A percentile compares a stretch with the other conserved stretches of the same genome.
Conservation (phyloP, 2,797 vertebrate genomes). For the Sebastolobus alascanus region DNA sequence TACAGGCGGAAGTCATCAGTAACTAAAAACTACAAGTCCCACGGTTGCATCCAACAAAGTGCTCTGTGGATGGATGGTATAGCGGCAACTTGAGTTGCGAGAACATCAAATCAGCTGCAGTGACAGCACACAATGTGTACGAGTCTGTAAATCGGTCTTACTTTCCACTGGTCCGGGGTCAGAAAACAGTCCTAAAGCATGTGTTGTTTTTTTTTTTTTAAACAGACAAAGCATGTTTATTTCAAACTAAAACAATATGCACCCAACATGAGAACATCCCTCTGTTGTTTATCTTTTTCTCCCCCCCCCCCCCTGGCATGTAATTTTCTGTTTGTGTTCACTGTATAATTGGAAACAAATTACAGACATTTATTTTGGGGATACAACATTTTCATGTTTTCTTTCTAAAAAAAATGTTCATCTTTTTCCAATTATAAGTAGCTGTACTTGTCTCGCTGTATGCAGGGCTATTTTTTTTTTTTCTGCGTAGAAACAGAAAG, state of each 20-base stretch:
- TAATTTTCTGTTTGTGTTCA: slow-evolving; percentile 87
- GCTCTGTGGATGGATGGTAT: slow-evolving; percentile 73
- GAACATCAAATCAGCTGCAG: slow-evolving; percentile 72
- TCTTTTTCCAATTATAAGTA: slow-evolving; percentile 69
- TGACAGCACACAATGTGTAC: slow-evolving; percentile 64
- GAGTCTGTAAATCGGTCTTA: slow-evolving; percentile 67
- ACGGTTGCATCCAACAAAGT: slow-evolving; percentile 76
- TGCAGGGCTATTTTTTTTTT: slow-evolving; percentile 79
- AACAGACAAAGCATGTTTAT: slow-evolving; percentile 99
- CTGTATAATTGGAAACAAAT: slow-evolving; percentile 94
- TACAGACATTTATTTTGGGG: slow-evolving; percentile 97
- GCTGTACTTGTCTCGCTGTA: slow-evolving; percentile 88
- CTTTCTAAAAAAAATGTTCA: slow-evolving; percentile 77
- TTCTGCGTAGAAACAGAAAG: slow-evolving; percentile 86
- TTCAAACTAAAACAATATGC: slow-evolving; percentile 99
- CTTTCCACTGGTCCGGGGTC: slow-evolving; percentile 78
- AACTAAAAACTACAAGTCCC: slow-evolving; percentile 76
- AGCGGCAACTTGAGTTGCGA: slow-evolving; percentile 77
- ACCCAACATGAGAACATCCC: slow-evolving; percentile 91
- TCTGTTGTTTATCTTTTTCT: slow-evolving; percentile 72
- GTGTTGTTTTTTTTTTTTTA: slow-evolving; percentile 84
- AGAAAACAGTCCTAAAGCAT: slow-evolving; percentile 99
- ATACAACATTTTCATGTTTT: slow-evolving; percentile 92
- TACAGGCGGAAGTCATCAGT: slow-evolving; percentile 72
- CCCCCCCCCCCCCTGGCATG: slow-evolving; percentile 63